phyloP scores from a whole-genome alignment of 2,888 invertebrate species.

The Plebejus anna region DNA sequence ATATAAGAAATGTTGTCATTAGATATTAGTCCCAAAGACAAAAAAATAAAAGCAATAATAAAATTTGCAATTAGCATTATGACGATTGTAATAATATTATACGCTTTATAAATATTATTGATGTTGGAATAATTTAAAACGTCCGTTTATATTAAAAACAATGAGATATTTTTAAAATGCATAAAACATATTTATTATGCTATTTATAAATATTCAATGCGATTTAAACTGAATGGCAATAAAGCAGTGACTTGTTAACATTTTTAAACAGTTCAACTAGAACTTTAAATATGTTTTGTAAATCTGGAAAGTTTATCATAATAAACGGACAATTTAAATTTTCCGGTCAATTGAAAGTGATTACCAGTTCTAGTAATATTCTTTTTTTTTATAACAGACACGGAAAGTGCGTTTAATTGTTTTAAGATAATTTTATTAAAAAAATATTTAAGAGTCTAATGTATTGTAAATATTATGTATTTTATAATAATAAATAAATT shows the following conservation, averaged over 20 bases:
- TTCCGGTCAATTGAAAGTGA: neutral
- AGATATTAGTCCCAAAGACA: neutral
- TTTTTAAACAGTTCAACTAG: too few relatives aligned
- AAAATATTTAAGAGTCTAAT: neutral
- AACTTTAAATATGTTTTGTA: too few relatives aligned
- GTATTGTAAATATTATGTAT: neutral
- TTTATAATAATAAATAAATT: constrained; percentile 8
- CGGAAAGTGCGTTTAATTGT: neutral
- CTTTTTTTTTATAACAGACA: neutral
- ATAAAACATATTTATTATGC: neutral
- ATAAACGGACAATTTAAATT: constrained; percentile 1
- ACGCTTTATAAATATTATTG: neutral
- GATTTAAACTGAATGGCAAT: too few relatives aligned
- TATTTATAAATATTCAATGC: neutral
- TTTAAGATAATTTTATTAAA: neutral
- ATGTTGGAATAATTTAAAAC: neutral
- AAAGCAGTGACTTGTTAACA: too few relatives aligned
- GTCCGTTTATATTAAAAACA: neutral
- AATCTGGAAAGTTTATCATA: neutral
- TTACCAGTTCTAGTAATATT: neutral
- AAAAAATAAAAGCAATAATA: neutral
- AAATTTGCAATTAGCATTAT: neutral
- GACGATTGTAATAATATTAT: neutral
- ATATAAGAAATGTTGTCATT: neutral
- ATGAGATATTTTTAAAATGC: neutral